Conservation (phyloP, 2,113 vertebrate genomes). For the Daphoenositta chrysoptera region DNA sequence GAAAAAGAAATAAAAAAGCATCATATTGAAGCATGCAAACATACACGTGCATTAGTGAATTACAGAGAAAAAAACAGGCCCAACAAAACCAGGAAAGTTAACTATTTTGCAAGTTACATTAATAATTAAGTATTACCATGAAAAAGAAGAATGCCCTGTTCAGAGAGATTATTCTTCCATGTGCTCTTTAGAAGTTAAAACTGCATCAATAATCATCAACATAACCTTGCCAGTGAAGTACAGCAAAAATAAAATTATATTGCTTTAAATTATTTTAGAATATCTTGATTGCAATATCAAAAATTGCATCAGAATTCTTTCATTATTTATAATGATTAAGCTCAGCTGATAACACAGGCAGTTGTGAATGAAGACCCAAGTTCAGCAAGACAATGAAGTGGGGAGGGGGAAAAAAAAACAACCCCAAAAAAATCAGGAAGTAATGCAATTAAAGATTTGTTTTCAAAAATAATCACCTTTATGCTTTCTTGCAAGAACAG, state of each 20-base stretch:
- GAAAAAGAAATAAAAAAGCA: neutral
- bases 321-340: neutral
- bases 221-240: neutral
- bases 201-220: neutral
- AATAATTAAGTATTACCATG: neutral
- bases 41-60: neutral
- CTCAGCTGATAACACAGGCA: neutral
- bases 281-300: neutral
- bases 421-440: neutral
- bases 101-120: neutral
- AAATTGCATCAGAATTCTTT: neutral
- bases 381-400: slow-evolving; percentile 38
- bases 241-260: neutral
- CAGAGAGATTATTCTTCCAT: neutral
- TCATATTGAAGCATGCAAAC: neutral
- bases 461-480: slow-evolving; percentile 89
- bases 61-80: neutral
- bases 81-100: neutral
- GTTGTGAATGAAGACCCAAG: neutral
- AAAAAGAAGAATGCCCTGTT: slow-evolving; percentile 1
- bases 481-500: slow-evolving; percentile 91
- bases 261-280: neutral
- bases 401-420: neutral
- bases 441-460: slow-evolving; percentile 23
- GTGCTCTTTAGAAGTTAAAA: neutral